Conservation (phyloP, 2,888 invertebrate species). For the Eledona agricola region DNA sequence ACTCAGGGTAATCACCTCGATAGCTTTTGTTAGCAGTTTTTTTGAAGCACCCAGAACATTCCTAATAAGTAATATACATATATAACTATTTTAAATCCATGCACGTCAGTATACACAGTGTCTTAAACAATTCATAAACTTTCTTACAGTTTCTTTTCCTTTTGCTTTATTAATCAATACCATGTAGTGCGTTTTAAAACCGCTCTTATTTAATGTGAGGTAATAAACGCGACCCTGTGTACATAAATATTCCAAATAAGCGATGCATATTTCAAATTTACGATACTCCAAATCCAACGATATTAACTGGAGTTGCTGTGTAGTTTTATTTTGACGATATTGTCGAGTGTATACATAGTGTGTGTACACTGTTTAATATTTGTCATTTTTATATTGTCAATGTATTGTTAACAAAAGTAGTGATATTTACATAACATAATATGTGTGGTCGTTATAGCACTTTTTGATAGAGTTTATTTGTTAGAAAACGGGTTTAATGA, state of each 20-base stretch:
- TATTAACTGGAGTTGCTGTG: constrained; percentile 11
- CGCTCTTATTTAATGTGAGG: too few species aligned
- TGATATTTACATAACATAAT: constrained; percentile 28
- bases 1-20: constrained; percentile 26
- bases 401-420: constrained; percentile 30
- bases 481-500: constrained; percentile 8
- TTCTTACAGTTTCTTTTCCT: too few species aligned
- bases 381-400: constrained; percentile 37
- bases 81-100: constrained; percentile 23
- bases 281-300: constrained; percentile 3
- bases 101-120: constrained; percentile 18
- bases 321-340: constrained; percentile 18
- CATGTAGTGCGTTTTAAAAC: too few species aligned
- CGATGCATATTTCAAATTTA: constrained; percentile 5
- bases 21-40: constrained; percentile 19
- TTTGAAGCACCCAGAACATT: constrained; percentile 15
- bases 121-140: too few species aligned
- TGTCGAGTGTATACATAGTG: constrained; percentile 26
- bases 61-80: constrained; percentile 26
- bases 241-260: constrained; percentile 24
- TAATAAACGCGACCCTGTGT: constrained; percentile 15
- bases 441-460: constrained; percentile 36
- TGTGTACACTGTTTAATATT: constrained; percentile 31
- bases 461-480: constrained; percentile 14
- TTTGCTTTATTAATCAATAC: too few species aligned